Evolutionary conservation across 1,140 invertebrate species (phyloP), one percentile per base, ranked within the genome.

Genomic region (Acromyrmex heyeri): DNA sequence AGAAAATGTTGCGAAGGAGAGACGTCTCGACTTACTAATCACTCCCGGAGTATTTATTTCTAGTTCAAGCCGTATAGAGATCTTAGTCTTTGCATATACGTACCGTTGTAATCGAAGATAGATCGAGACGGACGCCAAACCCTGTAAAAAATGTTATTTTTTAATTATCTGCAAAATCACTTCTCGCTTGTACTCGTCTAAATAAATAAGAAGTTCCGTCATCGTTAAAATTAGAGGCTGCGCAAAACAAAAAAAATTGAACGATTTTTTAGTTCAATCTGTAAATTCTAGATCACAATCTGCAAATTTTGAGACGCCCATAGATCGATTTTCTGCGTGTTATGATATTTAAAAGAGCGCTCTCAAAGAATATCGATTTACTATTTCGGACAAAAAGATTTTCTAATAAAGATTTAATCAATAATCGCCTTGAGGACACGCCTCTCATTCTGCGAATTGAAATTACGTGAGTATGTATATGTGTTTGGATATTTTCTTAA

Each of bases 121-220:
- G 27, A 38, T 59, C 48, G 30, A 30, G 72, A 59, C 34, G 34
- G 14, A 44, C n/a, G 72, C 30, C 75, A 78, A 48, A 48, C 38
- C 2, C 38, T 77, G 38, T 77, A 24, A 48, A 21, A 77, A 64
- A 48, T 78, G 24, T 78, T 78, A 65, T 78, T 78, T 65, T 78
- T 65, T 78, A 48, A 78, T 59, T 48, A 48, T 78, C 6, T 64
- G 38, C 61, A 77, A 64, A 78, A 48, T 24, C 57, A 24, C 10
- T 62, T 27, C 44, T 64, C 30, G 10, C 7, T 21, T n/a, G 24
- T n/a, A 65, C 3, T 44, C 24, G 12, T n/a, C 24, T 44, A 27
- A 7, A 55, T 44, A 34, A 73, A 75, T 75, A 73, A 73, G 18
- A 57, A n/a, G 50, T 27, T n/a, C 24, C 14, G 50, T 57, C 53